Percentiles rank a stretch among this genome's conserved stretches.
Conservation (phyloP, 1,140 invertebrate species). For the Zophobas morio region DNA sequence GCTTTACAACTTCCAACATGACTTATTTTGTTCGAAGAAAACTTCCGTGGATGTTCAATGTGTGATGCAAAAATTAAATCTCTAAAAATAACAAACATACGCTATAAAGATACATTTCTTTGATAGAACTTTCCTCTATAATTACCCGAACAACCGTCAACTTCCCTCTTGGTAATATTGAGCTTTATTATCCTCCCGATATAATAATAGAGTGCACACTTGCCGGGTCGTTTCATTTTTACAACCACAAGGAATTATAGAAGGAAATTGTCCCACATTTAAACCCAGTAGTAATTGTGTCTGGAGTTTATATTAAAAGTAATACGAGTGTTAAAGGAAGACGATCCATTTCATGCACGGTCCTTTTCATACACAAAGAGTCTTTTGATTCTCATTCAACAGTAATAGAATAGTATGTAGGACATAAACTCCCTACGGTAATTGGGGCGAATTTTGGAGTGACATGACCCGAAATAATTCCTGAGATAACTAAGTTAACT, state of each 20-base stretch:
- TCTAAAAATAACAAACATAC: not conserved
- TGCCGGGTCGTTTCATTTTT: conserved; percentile 28
- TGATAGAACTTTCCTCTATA: conserved; percentile 1
- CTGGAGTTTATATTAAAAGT: conserved; percentile 13
- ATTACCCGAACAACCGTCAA: conserved; percentile 1
- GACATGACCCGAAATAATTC: conserved; percentile 41
- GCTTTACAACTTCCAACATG: no score
- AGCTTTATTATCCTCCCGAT: conserved; percentile 9
- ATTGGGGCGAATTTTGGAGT: conserved; percentile 32
- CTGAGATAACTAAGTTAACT: conserved; percentile 33
- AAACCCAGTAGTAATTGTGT: not conserved
- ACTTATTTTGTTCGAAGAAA: no score
- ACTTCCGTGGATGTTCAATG: not conserved
- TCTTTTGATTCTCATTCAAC: conserved; percentile 12
- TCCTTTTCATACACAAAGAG: not conserved
- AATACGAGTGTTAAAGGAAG: not conserved
- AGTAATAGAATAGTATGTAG: not conserved
- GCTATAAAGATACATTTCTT: not conserved
- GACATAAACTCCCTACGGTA: conserved; percentile 26
- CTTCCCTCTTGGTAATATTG: conserved; percentile 2
- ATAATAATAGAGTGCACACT: conserved; percentile 28
- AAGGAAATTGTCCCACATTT: conserved; percentile 22
- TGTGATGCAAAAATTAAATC: not conserved
- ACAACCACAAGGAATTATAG: conserved; percentile 12
- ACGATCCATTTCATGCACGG: not conserved